A percentile compares a stretch with the other conserved stretches of the same genome.
These are phyloP conservation scores for Eriocheir sinensis DNA, from an alignment of 1,140 invertebrate species.

Conservation along the genomic window DNA sequence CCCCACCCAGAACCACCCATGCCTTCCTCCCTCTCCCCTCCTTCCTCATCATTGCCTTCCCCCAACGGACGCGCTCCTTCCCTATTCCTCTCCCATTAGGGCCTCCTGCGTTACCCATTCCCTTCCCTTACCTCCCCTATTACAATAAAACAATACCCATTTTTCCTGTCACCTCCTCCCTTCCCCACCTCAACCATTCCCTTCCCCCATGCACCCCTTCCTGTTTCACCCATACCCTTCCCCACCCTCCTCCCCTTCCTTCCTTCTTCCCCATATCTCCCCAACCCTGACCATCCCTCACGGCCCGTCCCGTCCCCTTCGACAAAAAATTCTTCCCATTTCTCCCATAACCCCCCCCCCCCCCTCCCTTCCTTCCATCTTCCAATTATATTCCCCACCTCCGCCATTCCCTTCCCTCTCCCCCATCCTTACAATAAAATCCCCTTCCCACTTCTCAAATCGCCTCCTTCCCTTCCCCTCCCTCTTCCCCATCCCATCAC, in stretches of 20 bases:
- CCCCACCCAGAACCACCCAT: neutral
- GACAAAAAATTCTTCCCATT: no score
- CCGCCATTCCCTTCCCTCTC: neutral
- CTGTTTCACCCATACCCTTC: neutral
- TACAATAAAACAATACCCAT: neutral
- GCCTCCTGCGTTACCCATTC: neutral
- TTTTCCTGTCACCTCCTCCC: neutral
- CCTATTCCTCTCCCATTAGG: neutral
- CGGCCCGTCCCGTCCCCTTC: no score
- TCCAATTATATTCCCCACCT: neutral
- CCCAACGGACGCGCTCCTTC: no score
- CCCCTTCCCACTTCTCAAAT: no score
- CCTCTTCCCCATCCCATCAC: no score
- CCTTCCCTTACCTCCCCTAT: neutral
- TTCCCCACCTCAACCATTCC: neutral
- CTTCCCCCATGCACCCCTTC: neutral
- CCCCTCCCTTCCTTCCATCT: neutral
- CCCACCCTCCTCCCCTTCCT: neutral
- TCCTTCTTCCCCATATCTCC: neutral
- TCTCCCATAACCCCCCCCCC: no score
- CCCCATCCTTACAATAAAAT: neutral
- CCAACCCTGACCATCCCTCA: neutral
- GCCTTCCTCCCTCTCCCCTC: neutral
- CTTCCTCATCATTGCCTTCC: neutral
- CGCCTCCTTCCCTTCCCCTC: no score